Evolutionary conservation across 2,113 vertebrate genomes (phyloP).

Genomic region (Misgurnus mizolepis): DNA sequence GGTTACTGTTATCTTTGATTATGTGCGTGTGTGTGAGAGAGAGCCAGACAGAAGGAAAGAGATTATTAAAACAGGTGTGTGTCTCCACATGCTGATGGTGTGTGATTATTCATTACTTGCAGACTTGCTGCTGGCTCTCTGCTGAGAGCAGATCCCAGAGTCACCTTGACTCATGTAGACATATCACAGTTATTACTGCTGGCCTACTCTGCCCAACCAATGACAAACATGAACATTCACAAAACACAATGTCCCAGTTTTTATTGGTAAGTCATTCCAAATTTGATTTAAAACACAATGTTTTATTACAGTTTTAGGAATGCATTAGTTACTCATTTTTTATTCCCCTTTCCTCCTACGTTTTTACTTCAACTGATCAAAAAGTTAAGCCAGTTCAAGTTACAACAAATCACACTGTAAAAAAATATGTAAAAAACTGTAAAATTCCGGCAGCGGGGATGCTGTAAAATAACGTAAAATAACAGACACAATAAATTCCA

Average conservation of each 20-base stretch:
- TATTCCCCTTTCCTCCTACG: no score
- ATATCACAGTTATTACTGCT: conserved; percentile 27
- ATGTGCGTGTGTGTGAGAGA: conserved; percentile 17
- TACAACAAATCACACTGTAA: no score
- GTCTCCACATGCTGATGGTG: conserved; percentile 51
- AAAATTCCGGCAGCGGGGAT: no score
- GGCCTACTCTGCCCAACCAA: conserved; percentile 24
- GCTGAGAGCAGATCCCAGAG: conserved; percentile 52
- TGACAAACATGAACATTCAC: background rate
- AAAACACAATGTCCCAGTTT: background rate
- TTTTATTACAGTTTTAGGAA: no score
- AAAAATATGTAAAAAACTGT: no score
- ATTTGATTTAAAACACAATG: background rate
- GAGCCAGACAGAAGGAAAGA: background rate
- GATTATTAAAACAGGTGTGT: conserved; percentile 46
- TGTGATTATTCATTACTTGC: conserved; percentile 59
- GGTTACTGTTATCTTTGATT: conserved; percentile 24
- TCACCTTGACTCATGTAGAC: conserved; percentile 61
- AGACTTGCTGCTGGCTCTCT: conserved; percentile 42
- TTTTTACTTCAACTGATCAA: no score
- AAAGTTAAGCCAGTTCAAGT: no score
- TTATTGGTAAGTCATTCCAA: background rate
- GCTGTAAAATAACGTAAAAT: no score
- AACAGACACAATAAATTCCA: no score
- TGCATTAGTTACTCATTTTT: no score